Evolutionary conservation across 2,113 vertebrate species (phyloP).

Genomic region (Psittacus erithacus): DNA sequence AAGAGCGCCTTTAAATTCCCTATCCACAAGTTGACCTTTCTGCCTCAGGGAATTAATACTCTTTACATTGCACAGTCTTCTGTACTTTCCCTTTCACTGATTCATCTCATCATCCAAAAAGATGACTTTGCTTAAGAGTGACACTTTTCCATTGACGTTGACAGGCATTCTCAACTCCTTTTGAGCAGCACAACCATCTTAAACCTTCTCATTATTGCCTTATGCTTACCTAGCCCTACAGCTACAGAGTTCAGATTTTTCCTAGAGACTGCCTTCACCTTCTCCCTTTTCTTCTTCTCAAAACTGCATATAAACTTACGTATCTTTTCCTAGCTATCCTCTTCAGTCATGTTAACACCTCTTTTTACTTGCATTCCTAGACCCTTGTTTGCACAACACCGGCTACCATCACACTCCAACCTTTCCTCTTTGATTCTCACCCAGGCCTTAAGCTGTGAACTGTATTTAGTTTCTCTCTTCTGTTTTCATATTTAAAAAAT

Average conservation of each 20-base stretch:
- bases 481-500: background rate
- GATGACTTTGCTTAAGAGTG: background rate
- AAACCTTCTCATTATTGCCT: background rate
- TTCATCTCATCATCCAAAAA: background rate
- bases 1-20: background rate
- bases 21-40: background rate
- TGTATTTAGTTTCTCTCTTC: background rate
- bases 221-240: background rate
- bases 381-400: background rate
- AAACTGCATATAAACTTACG: background rate
- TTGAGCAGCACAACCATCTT: background rate
- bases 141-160: background rate
- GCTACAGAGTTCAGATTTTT: background rate
- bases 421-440: background rate
- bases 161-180: background rate
- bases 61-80: background rate
- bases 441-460: background rate
- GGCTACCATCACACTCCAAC: background rate
- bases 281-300: background rate
- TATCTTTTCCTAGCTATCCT: background rate
- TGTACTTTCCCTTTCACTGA: background rate
- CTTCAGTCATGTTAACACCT: background rate
- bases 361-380: background rate
- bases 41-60: background rate
- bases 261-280: background rate